Conservation (phyloP, 2,113 vertebrate genomes). For the Carlito syrichta region DNA sequence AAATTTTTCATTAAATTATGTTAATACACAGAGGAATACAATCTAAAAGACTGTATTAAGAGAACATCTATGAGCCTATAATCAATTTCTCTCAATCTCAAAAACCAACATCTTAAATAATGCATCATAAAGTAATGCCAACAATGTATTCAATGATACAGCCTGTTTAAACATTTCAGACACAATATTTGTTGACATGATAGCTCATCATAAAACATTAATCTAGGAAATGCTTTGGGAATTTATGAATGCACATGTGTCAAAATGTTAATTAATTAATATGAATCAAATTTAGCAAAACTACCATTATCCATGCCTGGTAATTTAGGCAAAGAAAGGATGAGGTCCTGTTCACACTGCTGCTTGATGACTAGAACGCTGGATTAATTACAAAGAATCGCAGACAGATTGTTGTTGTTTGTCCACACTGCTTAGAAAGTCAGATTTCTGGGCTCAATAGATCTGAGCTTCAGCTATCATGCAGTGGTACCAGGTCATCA, state of each 20-base stretch:
- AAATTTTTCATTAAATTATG: neutral
- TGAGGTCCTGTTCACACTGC: neutral
- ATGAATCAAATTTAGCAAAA: conserved; percentile 53
- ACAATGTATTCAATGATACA: conserved; percentile 38
- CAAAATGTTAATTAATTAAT: conserved; percentile 73
- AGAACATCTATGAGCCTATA: neutral
- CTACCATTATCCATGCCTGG: neutral
- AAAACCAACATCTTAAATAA: conserved; percentile 48
- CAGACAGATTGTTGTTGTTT: neutral
- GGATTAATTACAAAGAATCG: conserved; percentile 49
- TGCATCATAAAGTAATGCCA: conserved; percentile 26
- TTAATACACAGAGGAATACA: neutral
- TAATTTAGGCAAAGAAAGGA: conserved; percentile 46
- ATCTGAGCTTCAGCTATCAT: neutral
- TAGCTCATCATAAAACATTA: conserved; percentile 55
- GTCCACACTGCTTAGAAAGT: neutral
- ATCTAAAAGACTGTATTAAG: neutral
- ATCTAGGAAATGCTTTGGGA: conserved; percentile 59
- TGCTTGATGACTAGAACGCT: conserved; percentile 38
- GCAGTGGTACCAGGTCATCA: neutral
- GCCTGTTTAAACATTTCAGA: conserved; percentile 59
- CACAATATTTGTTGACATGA: conserved; percentile 58
- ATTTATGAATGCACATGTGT: neutral
- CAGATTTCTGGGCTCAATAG: neutral
- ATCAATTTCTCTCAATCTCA: neutral